Conservation (phyloP, 2,797 vertebrate genomes). For the Brotula barbata region DNA sequence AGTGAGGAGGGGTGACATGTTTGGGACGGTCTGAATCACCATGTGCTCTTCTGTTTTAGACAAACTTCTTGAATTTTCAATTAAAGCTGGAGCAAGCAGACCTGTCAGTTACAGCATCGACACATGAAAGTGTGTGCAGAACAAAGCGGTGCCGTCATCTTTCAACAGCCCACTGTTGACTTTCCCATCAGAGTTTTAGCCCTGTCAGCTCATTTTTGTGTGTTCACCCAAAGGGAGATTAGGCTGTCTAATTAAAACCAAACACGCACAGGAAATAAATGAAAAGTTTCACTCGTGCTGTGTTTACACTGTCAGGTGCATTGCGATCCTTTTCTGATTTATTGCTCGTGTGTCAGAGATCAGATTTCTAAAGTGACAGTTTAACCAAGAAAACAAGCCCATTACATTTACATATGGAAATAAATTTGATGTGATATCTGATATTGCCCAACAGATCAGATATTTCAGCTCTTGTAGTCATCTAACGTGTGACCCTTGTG, state of each 20-base stretch:
- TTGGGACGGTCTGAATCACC: constrained; percentile 14
- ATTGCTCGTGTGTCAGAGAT: too few species aligned
- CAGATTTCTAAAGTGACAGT: too few species aligned
- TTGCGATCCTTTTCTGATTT: too few species aligned
- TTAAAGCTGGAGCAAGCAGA: constrained; percentile 6
- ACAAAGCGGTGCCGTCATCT: constrained; percentile 24
- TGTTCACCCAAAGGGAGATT: constrained; percentile 34
- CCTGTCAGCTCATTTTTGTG: constrained; percentile 13
- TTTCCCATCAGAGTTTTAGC: constrained; percentile 3
- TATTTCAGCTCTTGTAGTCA: too few species aligned
- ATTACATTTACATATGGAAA: too few species aligned
- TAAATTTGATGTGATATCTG: too few species aligned
- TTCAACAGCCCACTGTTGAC: constrained; percentile 11
- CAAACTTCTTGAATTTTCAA: constrained; percentile 22
- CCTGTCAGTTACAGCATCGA: constrained; percentile 29
- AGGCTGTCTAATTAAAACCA: constrained; percentile 42
- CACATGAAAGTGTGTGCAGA: constrained; percentile 2
- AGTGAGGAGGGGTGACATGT: constrained; percentile 12
- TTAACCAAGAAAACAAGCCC: too few species aligned
- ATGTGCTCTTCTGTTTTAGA: constrained; percentile 4
- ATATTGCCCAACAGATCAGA: too few species aligned
- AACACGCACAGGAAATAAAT: constrained; percentile 22
- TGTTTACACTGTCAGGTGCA: too few species aligned
- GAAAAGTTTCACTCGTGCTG: too few species aligned
- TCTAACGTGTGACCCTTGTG: too few species aligned